Evolutionary conservation across 2,113 vertebrate genomes (phyloP), one percentile per base, ranked within the genome.

Genomic region (Ammospiza caudacuta): DNA sequence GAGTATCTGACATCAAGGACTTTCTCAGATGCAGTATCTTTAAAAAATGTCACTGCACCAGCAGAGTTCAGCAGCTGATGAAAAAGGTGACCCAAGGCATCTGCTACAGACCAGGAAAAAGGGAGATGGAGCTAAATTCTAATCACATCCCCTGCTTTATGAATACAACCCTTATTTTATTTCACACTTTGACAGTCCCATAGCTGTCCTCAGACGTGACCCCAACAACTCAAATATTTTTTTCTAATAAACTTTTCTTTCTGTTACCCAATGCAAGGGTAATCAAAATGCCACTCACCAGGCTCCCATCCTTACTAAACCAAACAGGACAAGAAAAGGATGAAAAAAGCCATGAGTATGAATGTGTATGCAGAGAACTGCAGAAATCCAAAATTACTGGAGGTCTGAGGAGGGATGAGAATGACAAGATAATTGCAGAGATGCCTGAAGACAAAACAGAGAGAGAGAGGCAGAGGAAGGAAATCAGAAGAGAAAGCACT

Each of bases 361-460:
- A 69, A 43, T 2, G 46, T 7, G 12, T 6, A 47, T 13, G 31
- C 52, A 85, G 37, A 82, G 6, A 79, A 79, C 58, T 82, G 43
- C 52, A 87, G 55, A 83, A 86, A 83, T 47, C 16, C 37, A 68
- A 49, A 84, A 54, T 28, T 27, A 55, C 17, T 61, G 52, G 39
- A 68, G 41, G 23, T 62, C 77, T 74, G 28, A 15, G 69, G 31
- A 69, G 12, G n/a, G 18, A 82, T 68, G 17, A 84, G 22, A 76
- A 61, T 33, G 25, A 81, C 6, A 5, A 57, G 29, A 67, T 57
- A 94, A 89, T 25, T 82, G 77, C 58, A 94, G 41, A 82, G 58
- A 89, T 47, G 89, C 84, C 91, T 76, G 78, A 91, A 92, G 77
- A 89, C 54, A 88, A 85, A 88, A 62, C n/a, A 58, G 20, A 20